These are phyloP conservation scores for Sarcophaga peregrina DNA, from an alignment of 1,140 invertebrate species.

Conservation along the genomic window DNA sequence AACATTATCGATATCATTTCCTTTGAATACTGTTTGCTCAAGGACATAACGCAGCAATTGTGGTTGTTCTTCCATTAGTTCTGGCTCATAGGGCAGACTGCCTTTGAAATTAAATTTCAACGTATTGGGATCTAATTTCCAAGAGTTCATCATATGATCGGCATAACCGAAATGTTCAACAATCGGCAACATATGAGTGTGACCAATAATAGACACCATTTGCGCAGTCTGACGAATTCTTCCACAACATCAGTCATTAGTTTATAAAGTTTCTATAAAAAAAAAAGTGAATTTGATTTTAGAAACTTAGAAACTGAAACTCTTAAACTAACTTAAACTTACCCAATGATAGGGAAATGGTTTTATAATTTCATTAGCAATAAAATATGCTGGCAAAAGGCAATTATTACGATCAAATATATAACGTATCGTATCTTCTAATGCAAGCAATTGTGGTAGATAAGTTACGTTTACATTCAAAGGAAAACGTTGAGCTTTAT, in stretches of 20 bases:
- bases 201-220: slow-evolving; percentile 94
- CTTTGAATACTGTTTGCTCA: slow-evolving; percentile 93
- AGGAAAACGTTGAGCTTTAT: slow-evolving; percentile 86
- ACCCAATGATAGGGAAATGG: slow-evolving; percentile 93
- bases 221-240: slow-evolving; percentile 84
- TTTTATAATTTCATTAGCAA: slow-evolving; percentile 95
- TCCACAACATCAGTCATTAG: slow-evolving; percentile 90
- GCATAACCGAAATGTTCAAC: slow-evolving; percentile 92
- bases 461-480: slow-evolving; percentile 80
- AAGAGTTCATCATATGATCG: slow-evolving; percentile 88
- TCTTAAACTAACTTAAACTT: slow-evolving; percentile 55
- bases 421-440: slow-evolving; percentile 83
- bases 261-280: slow-evolving; percentile 80
- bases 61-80: slow-evolving; percentile 90
- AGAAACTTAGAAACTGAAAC: neutral
- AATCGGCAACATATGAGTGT: slow-evolving; percentile 90
- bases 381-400: slow-evolving; percentile 91
- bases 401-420: slow-evolving; percentile 94
- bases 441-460: slow-evolving; percentile 81
- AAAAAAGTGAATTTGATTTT: neutral
- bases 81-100: slow-evolving; percentile 90
- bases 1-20: slow-evolving; percentile 97
- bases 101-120: slow-evolving; percentile 91
- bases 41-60: slow-evolving; percentile 88
- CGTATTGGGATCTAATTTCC: slow-evolving; percentile 88